These are phyloP conservation scores for Vanessa atalanta DNA, from an alignment of 1,140 invertebrate species.

Conservation along the genomic window DNA sequence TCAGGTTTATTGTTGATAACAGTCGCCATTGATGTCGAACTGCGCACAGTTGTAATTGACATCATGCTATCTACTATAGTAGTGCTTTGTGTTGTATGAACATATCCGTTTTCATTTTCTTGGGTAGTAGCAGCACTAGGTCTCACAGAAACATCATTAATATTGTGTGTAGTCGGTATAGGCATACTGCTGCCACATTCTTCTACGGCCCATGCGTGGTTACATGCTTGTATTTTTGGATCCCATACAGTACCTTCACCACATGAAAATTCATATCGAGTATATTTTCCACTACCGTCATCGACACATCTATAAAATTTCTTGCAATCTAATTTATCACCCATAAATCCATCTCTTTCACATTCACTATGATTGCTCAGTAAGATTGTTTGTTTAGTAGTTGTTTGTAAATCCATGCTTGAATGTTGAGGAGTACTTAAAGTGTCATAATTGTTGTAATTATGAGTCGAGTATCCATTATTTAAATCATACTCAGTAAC, in stretches of 20 bases:
- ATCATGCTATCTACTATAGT: not conserved
- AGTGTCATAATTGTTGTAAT: conserved; percentile 32
- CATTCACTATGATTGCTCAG: conserved; percentile 52
- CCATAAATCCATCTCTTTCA: conserved; percentile 81
- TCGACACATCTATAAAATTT: conserved; percentile 87
- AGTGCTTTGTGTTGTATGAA: not conserved
- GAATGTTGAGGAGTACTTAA: conserved; percentile 24
- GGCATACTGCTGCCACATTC: conserved; percentile 50
- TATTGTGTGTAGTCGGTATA: not conserved
- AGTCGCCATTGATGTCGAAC: conserved; percentile 21
- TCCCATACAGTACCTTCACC: conserved; percentile 86
- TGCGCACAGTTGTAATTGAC: conserved; percentile 18
- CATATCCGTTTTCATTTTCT: conserved; percentile 15
- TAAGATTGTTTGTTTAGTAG: conserved; percentile 31
- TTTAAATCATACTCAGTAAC: conserved; percentile 27
- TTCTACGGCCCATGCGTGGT: conserved; percentile 82
- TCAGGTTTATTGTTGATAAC: conserved; percentile 33
- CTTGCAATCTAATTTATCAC: conserved; percentile 83
- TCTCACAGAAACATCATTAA: conserved; percentile 15
- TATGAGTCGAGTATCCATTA: conserved; percentile 30
- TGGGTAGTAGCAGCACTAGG: conserved; percentile 13
- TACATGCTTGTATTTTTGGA: conserved; percentile 82
- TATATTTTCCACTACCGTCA: conserved; percentile 81
- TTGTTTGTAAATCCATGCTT: conserved; percentile 29
- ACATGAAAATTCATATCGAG: conserved; percentile 84